A percentile compares a stretch with the other conserved stretches of the same genome.
Evolutionary conservation across 2,888 invertebrate species (phyloP).

Genomic region (Arge pagana): DNA sequence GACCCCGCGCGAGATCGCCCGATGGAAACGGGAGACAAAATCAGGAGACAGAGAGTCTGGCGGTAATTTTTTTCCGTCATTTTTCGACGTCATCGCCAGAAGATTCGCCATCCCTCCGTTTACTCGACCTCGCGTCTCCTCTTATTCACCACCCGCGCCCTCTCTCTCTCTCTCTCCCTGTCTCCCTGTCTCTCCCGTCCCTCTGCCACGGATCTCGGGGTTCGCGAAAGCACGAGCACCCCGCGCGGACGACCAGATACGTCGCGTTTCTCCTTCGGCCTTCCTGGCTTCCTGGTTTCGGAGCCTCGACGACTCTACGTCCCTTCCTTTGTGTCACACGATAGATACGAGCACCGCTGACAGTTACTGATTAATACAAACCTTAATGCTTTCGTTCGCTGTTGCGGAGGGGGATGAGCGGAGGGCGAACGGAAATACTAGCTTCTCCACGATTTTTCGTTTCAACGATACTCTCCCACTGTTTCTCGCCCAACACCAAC

Average conservation of each 20-base stretch:
- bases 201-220: too few relatives aligned
- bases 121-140: constrained; percentile 9
- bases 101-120: constrained; percentile 40
- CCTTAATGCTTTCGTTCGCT: constrained; percentile 44
- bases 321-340: constrained; percentile 32
- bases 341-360: constrained; percentile 43
- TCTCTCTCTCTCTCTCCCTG: not conserved
- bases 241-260: constrained; percentile 38
- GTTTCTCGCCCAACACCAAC: too few relatives aligned
- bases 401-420: too few relatives aligned
- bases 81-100: constrained; percentile 57
- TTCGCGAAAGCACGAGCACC: too few relatives aligned
- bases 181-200: too few relatives aligned
- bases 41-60: constrained; percentile 51
- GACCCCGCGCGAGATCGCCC: not conserved
- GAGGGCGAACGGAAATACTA: too few relatives aligned
- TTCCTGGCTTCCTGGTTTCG: constrained; percentile 36
- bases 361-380: constrained; percentile 57
- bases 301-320: constrained; percentile 26
- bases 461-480: too few relatives aligned
- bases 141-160: not conserved
- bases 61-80: constrained; percentile 52
- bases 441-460: too few relatives aligned
- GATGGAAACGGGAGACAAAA: constrained; percentile 15
- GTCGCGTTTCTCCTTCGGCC: constrained; percentile 37